A percentile compares a stretch with the other conserved stretches of the same genome.
These are phyloP conservation scores for Ariolimax columbianus DNA, from an alignment of 2,888 invertebrate genomes.

Conservation along the genomic window DNA sequence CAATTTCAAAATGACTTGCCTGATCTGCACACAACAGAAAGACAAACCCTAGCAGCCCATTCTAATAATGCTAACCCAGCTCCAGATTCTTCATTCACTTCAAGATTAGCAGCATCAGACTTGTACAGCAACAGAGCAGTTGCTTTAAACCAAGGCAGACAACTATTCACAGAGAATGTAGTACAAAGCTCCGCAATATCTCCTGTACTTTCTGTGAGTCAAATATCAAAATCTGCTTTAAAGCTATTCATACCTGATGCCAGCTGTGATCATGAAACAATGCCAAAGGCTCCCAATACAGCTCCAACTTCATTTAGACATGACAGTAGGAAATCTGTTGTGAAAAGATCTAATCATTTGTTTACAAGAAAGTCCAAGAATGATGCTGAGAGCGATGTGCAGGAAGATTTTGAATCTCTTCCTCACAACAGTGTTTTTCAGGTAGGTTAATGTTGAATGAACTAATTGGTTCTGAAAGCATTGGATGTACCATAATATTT, in stretches of 20 bases:
- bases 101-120: neutral
- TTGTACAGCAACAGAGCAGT: neutral
- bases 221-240: neutral
- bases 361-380: neutral
- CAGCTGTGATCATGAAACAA: neutral
- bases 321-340: neutral
- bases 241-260: neutral
- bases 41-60: neutral
- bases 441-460: too few relatives aligned
- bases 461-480: too few relatives aligned
- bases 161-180: neutral
- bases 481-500: too few relatives aligned
- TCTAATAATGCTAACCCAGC: neutral
- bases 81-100: too few relatives aligned
- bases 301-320: neutral
- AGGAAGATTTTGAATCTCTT: slow-evolving; percentile 1
- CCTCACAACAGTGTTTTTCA: slow-evolving; percentile 36
- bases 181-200: neutral
- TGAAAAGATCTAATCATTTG: neutral
- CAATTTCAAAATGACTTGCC: neutral
- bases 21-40: neutral
- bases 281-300: neutral
- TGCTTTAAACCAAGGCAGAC: neutral
- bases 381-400: slow-evolving; percentile 4
- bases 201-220: neutral